Base-by-base conservation (phyloP, 2,113 vertebrate species). In the Microcebus ravelobensis region DNA sequence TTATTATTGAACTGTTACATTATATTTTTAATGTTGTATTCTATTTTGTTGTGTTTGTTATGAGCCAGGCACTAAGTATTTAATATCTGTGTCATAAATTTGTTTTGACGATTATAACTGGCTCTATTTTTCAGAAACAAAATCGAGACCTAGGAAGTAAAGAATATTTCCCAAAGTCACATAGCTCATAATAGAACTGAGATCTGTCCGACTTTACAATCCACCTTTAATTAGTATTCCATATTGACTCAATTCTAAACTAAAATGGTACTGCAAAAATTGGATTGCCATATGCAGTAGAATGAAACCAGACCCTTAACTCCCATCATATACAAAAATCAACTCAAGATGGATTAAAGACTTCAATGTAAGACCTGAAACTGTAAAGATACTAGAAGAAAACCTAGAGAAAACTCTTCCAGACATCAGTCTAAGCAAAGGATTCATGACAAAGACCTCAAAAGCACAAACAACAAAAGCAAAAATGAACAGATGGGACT, bases 91-190 rank as follows among this genome's bases (percentile, higher is more conserved):
- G 29, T 76, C 42, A 6, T 88, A 68, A 93, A 52, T 59, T 59
- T 52, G 48, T 20, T 70, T 55, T 71, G 25, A 59, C 12, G 18
- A 9, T 90, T 94, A 48, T 50, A 68, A 83, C 42, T 67, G 67
- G 31, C 34, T 90, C 70, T 34, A 31, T 48, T 95, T 91, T 92
- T 87, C 36, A 92, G 55, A 94, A 97, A 92, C 0, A 29, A 94
- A 92, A 87, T n/a, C 36, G 70, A 91, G 63, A 25, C 21, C 36
- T n/a, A 65, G 39, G 61, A 91, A 93, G 76, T 39, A 52, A 90
- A 70, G 61, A n/a, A 67, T 67, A 27, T 14, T 39, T 70, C 61
- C 61, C 65, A 42, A 82, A 77, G 20, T 84, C 25, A 79, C 48
- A 29, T 2, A 96, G 13, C 31, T 83, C 15, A 15, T 67, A 21